Evolutionary conservation across 2,113 vertebrate genomes (phyloP).

Genomic region (Oceanodroma tethys): DNA sequence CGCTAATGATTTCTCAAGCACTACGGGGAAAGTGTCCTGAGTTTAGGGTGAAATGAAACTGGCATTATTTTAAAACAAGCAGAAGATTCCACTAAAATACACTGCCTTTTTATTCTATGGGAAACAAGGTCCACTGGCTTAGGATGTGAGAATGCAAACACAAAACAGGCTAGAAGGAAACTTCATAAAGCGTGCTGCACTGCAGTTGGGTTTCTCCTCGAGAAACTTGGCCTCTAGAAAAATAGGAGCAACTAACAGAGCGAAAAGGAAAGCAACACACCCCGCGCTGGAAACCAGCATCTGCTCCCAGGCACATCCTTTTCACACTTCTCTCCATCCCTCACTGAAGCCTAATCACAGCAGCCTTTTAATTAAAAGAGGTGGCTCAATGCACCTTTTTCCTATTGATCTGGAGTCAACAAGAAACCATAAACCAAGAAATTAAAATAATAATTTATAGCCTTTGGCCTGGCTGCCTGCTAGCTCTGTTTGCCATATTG

Average conservation of each 20-base stretch:
- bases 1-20: background rate
- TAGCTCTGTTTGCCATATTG: background rate
- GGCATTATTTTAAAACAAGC: slow-evolving; percentile 42
- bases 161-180: background rate
- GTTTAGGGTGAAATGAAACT: background rate
- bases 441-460: slow-evolving; percentile 9
- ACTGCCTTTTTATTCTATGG: background rate
- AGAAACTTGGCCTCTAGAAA: slow-evolving; percentile 13
- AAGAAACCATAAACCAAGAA: background rate
- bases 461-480: background rate
- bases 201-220: slow-evolving; percentile 11
- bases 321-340: background rate
- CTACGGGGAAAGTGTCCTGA: background rate
- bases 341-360: background rate
- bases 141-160: background rate
- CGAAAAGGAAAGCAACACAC: background rate
- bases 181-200: background rate
- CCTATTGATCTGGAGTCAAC: slow-evolving; percentile 12
- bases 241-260: background rate
- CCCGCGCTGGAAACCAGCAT: background rate
- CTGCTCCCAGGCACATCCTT: slow-evolving; percentile 3
- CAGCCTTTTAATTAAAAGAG: slow-evolving; percentile 27
- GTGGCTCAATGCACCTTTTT: slow-evolving; percentile 11
- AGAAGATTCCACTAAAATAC: slow-evolving; percentile 10
- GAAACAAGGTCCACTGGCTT: slow-evolving; percentile 22